Base-by-base conservation (phyloP, 2,113 vertebrate species). In the Cervus canadensis region DNA sequence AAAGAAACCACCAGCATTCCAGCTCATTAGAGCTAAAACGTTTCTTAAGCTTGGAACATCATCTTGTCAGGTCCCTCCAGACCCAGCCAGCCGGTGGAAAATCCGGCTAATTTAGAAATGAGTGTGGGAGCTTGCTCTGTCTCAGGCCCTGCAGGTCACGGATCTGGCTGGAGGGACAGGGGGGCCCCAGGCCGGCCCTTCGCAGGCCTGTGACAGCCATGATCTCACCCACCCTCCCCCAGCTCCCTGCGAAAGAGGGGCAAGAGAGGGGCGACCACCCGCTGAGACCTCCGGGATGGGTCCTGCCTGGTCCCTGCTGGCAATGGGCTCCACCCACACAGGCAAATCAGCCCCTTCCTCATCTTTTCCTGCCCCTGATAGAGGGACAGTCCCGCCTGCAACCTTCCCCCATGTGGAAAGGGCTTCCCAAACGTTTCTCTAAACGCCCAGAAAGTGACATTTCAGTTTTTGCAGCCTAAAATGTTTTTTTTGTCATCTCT, bases 1-100 rank as follows among this genome's bases (percentile, higher is more conserved):
- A 52, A 74, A 96, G 94, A 91, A 97, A 91, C 97, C 97, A 52
- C 97, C 94, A 92, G 92, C 45, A 96, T 92, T 92, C 94, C 96
- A 91, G 95, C 94, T 97, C 90, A 16, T 96, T 93, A 89, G 95
- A 60, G 82, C 87, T 30, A 67, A 78, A 90, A 87, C 2, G 17
- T 85, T 83, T 19, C 60, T 23, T 26, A 21, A 86, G 90, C 90
- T 54, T 86, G 94, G 95, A 95, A 40, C 25, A 0, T 13, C 82
- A 2, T 83, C 89, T 33, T 7, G 36, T 87, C 28, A 36, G 33
- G 54, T 78, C 95, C 91, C 98, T 60, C 64, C 91, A 88, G 97
- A 62, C 91, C 50, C 91, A 11, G 36, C 78, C 87, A 23, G 95
- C 60, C 48, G 12, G 54, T 52, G 87, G 97, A 87, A 94, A 96